Conservation (phyloP, 2,113 vertebrate genomes). For the Cyprinus carpio region DNA sequence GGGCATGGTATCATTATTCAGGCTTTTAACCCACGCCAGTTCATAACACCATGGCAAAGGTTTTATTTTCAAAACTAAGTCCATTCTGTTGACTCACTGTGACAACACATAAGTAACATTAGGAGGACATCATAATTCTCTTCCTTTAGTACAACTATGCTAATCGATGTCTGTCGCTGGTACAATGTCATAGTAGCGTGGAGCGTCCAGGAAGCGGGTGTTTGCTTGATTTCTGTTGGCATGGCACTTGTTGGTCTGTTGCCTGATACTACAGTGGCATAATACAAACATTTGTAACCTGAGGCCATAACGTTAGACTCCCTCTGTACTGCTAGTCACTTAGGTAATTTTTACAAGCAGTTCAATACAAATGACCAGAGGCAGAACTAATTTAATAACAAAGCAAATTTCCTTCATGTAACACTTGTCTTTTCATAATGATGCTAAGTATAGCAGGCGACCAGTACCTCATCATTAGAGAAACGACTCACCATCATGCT, state of each 20-base stretch:
- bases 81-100: constrained; percentile 22
- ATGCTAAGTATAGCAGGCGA: not conserved
- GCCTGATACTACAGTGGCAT: not conserved
- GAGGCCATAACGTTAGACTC: not conserved
- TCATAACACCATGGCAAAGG: no score
- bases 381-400: not conserved
- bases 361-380: not conserved
- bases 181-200: constrained; percentile 37
- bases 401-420: constrained; percentile 26
- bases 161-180: constrained; percentile 12
- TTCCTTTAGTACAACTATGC: constrained; percentile 27
- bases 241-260: not conserved
- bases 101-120: constrained; percentile 14
- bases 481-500: not conserved
- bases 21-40: not conserved
- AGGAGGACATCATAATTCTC: constrained; percentile 5
- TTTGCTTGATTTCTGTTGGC: not conserved
- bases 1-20: not conserved
- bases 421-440: constrained; percentile 11
- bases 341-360: not conserved
- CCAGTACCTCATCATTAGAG: constrained; percentile 9
- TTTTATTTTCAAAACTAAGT: constrained; percentile 5
- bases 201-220: not conserved
- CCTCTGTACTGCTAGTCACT: not conserved
- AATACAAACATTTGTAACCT: not conserved